Evolutionary conservation across 1,140 invertebrate species (phyloP).

Genomic region (Oryctes rhinoceros): DNA sequence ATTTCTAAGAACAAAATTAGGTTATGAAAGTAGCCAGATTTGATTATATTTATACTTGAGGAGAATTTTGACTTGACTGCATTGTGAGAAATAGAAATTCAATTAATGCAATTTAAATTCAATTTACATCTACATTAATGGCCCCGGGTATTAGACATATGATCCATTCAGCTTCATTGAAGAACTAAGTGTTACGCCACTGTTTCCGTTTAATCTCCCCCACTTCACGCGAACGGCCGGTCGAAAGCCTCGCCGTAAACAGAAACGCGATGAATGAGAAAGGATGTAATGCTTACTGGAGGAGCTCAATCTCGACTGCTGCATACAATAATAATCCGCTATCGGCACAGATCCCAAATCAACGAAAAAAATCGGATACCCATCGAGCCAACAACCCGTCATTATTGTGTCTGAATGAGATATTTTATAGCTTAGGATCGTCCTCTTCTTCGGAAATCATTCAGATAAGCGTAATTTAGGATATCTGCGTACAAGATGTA

Average conservation of each 20-base stretch:
- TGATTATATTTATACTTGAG: too few species aligned
- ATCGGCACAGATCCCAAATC: constrained; percentile 7
- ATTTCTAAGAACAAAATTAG: too few species aligned
- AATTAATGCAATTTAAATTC: too few species aligned
- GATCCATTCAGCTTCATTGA: too few species aligned
- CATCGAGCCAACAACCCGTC: constrained; percentile 2
- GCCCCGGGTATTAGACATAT: too few species aligned
- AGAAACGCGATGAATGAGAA: constrained; percentile 27
- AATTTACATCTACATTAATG: too few species aligned
- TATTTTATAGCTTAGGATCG: neutral
- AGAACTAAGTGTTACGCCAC: neutral
- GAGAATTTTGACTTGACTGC: too few species aligned
- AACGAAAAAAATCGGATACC: neutral
- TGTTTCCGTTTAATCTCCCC: neutral
- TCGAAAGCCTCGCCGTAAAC: constrained; percentile 14
- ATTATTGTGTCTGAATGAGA: neutral
- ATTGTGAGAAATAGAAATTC: too few species aligned
- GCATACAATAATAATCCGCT: constrained; percentile 19
- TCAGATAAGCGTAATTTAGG: neutral
- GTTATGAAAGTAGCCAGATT: too few species aligned
- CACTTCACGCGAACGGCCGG: neutral
- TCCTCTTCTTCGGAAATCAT: neutral
- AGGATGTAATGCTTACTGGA: constrained; percentile 2
- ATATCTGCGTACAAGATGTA: neutral
- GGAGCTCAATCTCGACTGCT: neutral